These are phyloP conservation scores for Pedionomus torquatus DNA, from an alignment of 2,113 vertebrate species.

Conservation along the genomic window DNA sequence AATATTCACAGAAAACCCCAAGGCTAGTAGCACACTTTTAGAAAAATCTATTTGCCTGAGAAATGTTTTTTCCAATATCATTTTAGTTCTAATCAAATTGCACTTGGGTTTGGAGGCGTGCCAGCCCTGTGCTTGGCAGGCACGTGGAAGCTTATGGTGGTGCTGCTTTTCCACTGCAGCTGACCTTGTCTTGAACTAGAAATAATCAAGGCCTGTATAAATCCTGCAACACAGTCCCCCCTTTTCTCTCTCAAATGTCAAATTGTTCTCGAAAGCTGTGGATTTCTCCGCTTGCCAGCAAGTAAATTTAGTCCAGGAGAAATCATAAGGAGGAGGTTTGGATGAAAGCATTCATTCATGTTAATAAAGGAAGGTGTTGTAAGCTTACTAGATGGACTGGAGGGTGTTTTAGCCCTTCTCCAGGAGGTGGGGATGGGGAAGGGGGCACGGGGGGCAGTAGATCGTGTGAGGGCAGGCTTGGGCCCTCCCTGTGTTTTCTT, in stretches of 20 bases:
- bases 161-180: background rate
- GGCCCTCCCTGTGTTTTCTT: background rate
- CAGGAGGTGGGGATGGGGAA: background rate
- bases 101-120: background rate
- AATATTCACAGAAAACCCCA: background rate
- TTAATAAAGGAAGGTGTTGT: background rate
- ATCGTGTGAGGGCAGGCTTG: background rate
- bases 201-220: background rate
- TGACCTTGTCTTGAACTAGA: constrained; percentile 47
- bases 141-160: background rate
- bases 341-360: background rate
- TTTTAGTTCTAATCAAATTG: background rate
- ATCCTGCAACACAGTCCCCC: background rate
- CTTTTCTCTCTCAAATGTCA: background rate
- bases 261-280: background rate
- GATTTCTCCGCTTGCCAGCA: background rate
- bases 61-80: background rate
- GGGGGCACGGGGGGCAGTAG: accelerated
- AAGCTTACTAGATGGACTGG: background rate
- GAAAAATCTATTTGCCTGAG: background rate
- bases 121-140: constrained; percentile 1
- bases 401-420: background rate
- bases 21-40: background rate
- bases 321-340: background rate
- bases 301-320: background rate